Evolutionary conservation across 1,140 invertebrate species (phyloP), one percentile per base, ranked within the genome.

Genomic region (Drosophila takahashii): DNA sequence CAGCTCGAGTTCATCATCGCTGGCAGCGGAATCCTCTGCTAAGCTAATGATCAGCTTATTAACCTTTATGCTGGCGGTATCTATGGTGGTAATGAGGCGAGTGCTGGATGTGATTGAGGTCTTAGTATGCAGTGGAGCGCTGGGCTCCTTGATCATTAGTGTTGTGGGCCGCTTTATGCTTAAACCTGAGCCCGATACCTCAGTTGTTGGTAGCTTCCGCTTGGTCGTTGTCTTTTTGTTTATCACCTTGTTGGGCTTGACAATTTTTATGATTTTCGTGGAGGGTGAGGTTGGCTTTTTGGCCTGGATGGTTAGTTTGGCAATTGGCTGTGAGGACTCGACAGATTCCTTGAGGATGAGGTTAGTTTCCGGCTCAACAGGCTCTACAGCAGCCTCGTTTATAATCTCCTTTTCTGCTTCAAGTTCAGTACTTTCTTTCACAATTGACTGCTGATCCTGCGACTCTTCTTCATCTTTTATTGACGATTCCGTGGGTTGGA

Each of bases 181-280:
- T 22, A 75, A 27, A n/a, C 9, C 32, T 2, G 57, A 7, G 18
- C 18, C 7, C 41, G 26, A 45, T 57, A 39, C 1, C 11, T 34
- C 44, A 41, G 34, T 57, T 7, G 16, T 52, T n/a, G 57, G 39
- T 7, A 67, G 26, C 16, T 90, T 90, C 15, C 86, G 64, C 18
- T 90, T 89, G 4, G 58, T 48, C 3, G 76, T 73, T 11, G 83
- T 69, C 72, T 81, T 90, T 47, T 79, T 84, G 48, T 92, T 92
- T 4, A 92, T 92, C 2, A 92, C 81, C 50, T 92, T 92, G 42
- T 92, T 92, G 11, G 90, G 90, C 26, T 92, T 92, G 0, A 92
- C 77, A 47, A 92, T 91, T 61, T 92, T 92, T 0, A 85, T 87
- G 3, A 85, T 85, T 22, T 66, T 73, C 1, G 74, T 54, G 7